Evolutionary conservation across 2,888 invertebrate species (phyloP).

Genomic region (Leucania comma): DNA sequence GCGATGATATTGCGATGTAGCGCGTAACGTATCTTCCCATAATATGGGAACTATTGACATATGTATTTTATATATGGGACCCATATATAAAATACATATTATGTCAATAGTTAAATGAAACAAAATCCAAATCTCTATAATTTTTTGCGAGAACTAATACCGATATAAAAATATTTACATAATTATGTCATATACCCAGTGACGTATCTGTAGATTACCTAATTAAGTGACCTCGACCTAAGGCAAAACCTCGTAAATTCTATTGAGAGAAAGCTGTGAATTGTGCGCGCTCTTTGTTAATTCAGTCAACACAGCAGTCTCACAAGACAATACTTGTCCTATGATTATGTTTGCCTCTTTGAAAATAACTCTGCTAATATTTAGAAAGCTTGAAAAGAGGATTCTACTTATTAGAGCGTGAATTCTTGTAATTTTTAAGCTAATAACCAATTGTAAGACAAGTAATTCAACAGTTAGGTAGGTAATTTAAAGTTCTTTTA

Average conservation of each 20-base stretch:
- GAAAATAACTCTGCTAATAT: slow-evolving; percentile 35
- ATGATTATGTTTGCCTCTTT: slow-evolving; percentile 17
- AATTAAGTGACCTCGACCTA: slow-evolving; percentile 37
- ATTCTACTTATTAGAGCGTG: slow-evolving; percentile 51
- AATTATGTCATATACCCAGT: not conserved
- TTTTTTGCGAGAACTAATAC: not conserved
- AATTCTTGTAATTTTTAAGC: slow-evolving; percentile 24
- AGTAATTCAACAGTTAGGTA: slow-evolving; percentile 18
- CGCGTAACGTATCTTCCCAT: too few relatives aligned
- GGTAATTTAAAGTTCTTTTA: slow-evolving; percentile 6
- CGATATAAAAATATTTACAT: not conserved
- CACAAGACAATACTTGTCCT: slow-evolving; percentile 37
- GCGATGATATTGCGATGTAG: too few relatives aligned
- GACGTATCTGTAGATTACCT: slow-evolving; percentile 11
- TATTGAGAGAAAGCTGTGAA: slow-evolving; percentile 59
- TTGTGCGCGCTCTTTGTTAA: slow-evolving; percentile 41
- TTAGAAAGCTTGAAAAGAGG: slow-evolving; percentile 51
- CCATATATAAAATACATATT: too few relatives aligned
- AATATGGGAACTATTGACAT: too few relatives aligned
- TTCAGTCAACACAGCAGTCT: slow-evolving; percentile 31
- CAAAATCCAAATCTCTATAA: not conserved
- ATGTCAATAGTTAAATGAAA: too few relatives aligned
- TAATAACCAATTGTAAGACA: slow-evolving; percentile 10
- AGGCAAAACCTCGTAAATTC: not conserved
- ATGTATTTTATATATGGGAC: too few relatives aligned